phyloP scores from a whole-genome alignment of 1,140 invertebrate genomes.

The Leptinotarsa defecta region DNA sequence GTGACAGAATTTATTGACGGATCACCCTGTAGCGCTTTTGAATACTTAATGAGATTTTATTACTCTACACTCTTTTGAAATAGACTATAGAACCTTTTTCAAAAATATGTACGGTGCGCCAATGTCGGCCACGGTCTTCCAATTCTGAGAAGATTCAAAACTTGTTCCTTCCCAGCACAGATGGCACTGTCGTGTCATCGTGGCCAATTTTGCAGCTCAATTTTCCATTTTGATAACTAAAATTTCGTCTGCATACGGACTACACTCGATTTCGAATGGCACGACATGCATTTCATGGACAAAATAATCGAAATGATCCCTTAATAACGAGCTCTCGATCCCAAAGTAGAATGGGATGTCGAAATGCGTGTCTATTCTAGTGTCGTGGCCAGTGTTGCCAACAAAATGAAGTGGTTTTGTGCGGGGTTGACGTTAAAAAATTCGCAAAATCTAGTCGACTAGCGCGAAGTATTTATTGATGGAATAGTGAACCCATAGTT shows the following conservation, averaged over 20 bases:
- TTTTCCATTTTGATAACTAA: background rate
- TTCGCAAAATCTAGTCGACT: no score
- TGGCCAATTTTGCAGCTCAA: no score
- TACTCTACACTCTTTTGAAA: no score
- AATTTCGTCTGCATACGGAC: background rate
- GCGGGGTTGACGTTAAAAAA: no score
- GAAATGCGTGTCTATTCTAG: conserved; percentile 11
- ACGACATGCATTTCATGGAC: background rate
- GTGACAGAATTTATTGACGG: no score
- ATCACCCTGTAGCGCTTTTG: no score
- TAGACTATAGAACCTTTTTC: no score
- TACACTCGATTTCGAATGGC: background rate
- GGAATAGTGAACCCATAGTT: no score
- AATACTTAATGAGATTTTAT: no score
- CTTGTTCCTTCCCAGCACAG: background rate
- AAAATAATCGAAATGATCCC: background rate
- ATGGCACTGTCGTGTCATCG: background rate
- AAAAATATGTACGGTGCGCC: background rate
- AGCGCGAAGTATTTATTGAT: no score
- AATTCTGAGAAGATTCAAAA: background rate
- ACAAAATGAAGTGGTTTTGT: no score
- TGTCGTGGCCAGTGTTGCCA: conserved; percentile 35
- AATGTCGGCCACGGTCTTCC: background rate
- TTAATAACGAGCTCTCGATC: background rate
- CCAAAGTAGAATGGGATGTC: conserved; percentile 23